Evolutionary conservation across 30 jellyfish, hydroid and myxozoan species (phyloP).

Genomic region (Aurelia aurita complex sp. Pacific): DNA sequence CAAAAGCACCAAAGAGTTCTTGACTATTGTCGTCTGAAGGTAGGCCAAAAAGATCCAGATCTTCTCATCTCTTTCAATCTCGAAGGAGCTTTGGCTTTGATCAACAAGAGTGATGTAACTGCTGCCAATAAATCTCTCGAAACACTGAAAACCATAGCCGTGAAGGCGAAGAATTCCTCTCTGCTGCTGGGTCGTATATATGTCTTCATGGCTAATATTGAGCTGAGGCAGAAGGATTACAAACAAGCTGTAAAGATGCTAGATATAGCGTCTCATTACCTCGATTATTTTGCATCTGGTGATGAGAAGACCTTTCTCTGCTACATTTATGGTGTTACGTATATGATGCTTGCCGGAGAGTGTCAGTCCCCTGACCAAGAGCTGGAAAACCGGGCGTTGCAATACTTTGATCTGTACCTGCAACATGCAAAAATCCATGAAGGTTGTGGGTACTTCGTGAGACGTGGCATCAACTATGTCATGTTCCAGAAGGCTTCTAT

Average conservation of each 20-base stretch:
- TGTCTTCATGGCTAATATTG: conserved; percentile 2
- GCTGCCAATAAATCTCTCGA: background rate
- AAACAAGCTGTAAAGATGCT: background rate
- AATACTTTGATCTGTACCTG: conserved; percentile 17
- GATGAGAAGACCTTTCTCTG: conserved; percentile 13
- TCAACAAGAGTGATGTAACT: background rate
- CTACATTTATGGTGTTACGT: conserved; percentile 2
- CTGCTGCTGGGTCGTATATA: conserved; percentile 9
- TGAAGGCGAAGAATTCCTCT: conserved; percentile 1
- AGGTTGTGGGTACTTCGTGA: conserved; percentile 15
- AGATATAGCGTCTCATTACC: background rate
- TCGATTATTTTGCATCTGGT: conserved; percentile 6
- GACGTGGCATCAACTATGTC: conserved; percentile 11
- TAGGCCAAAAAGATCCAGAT: background rate
- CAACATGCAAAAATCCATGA: conserved; percentile 20
- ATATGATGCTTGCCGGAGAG: conserved; percentile 14
- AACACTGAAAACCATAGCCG: background rate
- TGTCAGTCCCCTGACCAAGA: background rate
- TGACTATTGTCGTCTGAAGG: background rate
- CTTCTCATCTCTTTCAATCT: background rate
- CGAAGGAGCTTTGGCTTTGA: conserved; percentile 10
- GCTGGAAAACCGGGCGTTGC: background rate
- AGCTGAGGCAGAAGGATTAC: background rate
- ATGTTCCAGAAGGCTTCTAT: conserved; percentile 10
- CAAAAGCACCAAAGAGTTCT: conserved; percentile 7